These are phyloP conservation scores for Strongylocentrotus purpuratus DNA, from an alignment of 35 echinoderm and acorn worm species.

Conservation along the genomic window DNA sequence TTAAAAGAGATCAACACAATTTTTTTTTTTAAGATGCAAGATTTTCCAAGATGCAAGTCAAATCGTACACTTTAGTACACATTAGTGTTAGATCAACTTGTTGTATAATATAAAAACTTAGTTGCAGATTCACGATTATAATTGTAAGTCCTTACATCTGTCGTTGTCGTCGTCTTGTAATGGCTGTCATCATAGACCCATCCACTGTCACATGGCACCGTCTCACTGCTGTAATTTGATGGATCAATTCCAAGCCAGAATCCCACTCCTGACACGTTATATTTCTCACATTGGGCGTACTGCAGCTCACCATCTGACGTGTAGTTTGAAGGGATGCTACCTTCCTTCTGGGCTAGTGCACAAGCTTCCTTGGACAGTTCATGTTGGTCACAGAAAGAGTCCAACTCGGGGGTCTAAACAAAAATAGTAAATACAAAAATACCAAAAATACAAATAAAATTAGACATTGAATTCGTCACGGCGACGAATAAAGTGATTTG, in stretches of 20 bases:
- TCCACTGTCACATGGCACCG: conserved; percentile 58
- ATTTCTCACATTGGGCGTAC: conserved; percentile 46
- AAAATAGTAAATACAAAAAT: neutral
- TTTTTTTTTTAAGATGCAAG: no score
- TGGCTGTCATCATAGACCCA: conserved; percentile 68
- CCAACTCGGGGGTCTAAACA: neutral
- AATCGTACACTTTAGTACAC: no score
- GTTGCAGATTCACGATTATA: no score
- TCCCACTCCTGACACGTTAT: conserved; percentile 48
- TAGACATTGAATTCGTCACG: no score
- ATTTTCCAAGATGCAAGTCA: no score
- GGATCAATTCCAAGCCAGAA: conserved; percentile 37
- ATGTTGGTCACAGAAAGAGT: neutral
- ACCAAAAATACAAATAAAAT: no score
- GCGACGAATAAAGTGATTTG: no score
- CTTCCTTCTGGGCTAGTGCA: neutral
- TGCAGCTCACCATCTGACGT: neutral
- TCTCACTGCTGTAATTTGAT: neutral
- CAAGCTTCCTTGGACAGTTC: neutral
- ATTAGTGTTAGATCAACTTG: no score
- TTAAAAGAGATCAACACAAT: no score
- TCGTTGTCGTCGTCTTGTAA: conserved; percentile 59
- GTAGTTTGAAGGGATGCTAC: neutral
- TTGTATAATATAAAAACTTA: no score
- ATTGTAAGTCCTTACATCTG: conserved; percentile 51